These are phyloP conservation scores for Lagothrix lagotricha DNA, from an alignment of 2,797 vertebrate genomes.

Conservation along the genomic window DNA sequence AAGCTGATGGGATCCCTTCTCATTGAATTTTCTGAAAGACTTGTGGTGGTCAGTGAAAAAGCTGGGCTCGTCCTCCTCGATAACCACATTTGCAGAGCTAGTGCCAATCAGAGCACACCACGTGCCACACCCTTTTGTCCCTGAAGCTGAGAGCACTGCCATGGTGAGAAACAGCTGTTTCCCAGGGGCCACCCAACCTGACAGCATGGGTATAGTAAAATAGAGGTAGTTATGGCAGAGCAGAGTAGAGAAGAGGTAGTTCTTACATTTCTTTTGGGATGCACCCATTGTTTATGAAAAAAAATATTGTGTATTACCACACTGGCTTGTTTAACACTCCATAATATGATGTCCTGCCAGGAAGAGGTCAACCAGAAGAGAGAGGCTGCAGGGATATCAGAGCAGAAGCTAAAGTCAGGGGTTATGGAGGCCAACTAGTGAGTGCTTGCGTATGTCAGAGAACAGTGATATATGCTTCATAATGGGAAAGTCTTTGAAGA, in stretches of 20 bases:
- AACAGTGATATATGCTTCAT: neutral
- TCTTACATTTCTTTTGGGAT: neutral
- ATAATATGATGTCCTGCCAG: neutral
- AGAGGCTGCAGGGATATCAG: neutral
- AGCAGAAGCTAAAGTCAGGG: neutral
- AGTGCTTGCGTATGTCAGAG: neutral
- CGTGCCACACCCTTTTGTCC: slow-evolving; percentile 83
- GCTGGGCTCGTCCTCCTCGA: slow-evolving; percentile 82
- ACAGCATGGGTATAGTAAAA: too few relatives aligned
- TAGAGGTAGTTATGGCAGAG: neutral
- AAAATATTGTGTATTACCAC: neutral
- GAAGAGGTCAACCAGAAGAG: neutral
- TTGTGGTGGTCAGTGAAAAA: slow-evolving; percentile 83
- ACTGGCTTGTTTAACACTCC: neutral
- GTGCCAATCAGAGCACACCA: slow-evolving; percentile 81
- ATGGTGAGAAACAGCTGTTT: slow-evolving; percentile 85
- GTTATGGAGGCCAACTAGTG: neutral
- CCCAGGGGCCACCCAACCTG: slow-evolving; percentile 73
- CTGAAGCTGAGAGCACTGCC: slow-evolving; percentile 83
- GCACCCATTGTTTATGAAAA: neutral
- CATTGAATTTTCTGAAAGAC: slow-evolving; percentile 83
- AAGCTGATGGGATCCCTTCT: slow-evolving; percentile 78
- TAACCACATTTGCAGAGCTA: slow-evolving; percentile 82
- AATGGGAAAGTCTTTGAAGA: neutral
- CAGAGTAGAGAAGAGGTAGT: neutral